Percentiles rank a stretch among this genome's conserved stretches.
Evolutionary conservation across 1,140 invertebrate species (phyloP).

Genomic region (Atopsyche davidsoni): DNA sequence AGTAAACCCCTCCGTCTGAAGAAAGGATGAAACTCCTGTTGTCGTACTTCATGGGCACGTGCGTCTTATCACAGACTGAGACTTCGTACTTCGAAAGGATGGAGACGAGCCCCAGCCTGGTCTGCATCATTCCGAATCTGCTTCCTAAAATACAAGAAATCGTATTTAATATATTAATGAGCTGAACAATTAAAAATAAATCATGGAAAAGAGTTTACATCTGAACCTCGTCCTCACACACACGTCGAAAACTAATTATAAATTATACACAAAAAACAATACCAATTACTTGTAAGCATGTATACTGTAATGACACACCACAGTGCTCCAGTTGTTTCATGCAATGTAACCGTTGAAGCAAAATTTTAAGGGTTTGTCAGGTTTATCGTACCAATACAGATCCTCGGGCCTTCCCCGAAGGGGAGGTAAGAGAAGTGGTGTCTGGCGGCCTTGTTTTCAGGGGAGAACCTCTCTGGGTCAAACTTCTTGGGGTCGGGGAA

Average conservation of each 20-base stretch:
- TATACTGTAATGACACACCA: no score
- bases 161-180: no score
- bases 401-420: slow-evolving; percentile 53
- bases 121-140: slow-evolving; percentile 45
- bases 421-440: slow-evolving; percentile 43
- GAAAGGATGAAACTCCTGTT: slow-evolving; percentile 23
- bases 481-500: slow-evolving; percentile 41
- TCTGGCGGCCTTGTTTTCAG: slow-evolving; percentile 34
- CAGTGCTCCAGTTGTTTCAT: no score
- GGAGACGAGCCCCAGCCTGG: slow-evolving; percentile 38
- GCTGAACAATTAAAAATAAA: no score
- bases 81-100: slow-evolving; percentile 38
- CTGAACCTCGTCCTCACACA: no score
- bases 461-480: slow-evolving; percentile 41
- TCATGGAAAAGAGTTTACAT: no score
- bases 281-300: no score
- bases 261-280: no score
- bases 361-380: no score
- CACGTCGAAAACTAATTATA: no score
- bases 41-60: slow-evolving; percentile 28
- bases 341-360: no score
- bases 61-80: slow-evolving; percentile 34
- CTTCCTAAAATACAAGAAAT: slow-evolving; percentile 25
- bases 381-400: slow-evolving; percentile 48
- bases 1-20: slow-evolving; percentile 33